A percentile compares a stretch with the other conserved stretches of the same genome.
These are phyloP conservation scores for Protula sp. DNA, from an alignment of 2,888 invertebrate genomes.

Conservation along the genomic window DNA sequence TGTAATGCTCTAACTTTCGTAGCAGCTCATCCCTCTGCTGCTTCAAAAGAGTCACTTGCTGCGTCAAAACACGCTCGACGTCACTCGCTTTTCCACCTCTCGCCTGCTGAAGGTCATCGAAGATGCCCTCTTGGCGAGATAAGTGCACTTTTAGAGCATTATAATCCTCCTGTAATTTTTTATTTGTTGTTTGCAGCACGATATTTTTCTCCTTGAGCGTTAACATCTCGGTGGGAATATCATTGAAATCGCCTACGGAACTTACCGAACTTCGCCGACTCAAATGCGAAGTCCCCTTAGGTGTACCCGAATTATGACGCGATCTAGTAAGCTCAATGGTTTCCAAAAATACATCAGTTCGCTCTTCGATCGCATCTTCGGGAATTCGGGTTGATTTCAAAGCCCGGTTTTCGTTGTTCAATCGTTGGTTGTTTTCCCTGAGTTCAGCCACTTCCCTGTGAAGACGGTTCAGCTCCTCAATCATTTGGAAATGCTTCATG, in stretches of 20 bases:
- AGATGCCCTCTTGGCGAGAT: conserved; percentile 10
- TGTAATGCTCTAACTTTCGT: conserved; percentile 7
- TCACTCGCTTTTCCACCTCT: background rate
- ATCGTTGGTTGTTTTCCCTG: background rate
- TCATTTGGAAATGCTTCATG: conserved; percentile 11
- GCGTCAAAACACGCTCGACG: background rate
- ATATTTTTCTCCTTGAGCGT: conserved; percentile 18
- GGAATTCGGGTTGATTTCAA: background rate
- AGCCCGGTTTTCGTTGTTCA: conserved; percentile 6
- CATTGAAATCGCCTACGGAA: conserved; percentile 2
- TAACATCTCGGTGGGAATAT: conserved; percentile 10
- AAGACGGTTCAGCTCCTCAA: conserved; percentile 4
- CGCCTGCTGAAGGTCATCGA: conserved; percentile 3
- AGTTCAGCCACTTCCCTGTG: conserved; percentile 2
- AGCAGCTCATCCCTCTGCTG: conserved; percentile 16
- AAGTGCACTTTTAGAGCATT: conserved; percentile 7
- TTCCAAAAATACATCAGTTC: background rate
- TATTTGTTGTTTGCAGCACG: conserved; percentile 9
- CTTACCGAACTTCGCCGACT: conserved; percentile 3
- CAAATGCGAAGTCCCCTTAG: background rate
- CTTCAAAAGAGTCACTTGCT: conserved; percentile 12
- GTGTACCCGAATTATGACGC: too few relatives aligned
- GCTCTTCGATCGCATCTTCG: background rate
- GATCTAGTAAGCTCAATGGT: too few relatives aligned
- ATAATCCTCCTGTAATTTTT: conserved; percentile 9